Conservation (phyloP, 92 coral and sea anemone species). For the Palythoa grandiflora region DNA sequence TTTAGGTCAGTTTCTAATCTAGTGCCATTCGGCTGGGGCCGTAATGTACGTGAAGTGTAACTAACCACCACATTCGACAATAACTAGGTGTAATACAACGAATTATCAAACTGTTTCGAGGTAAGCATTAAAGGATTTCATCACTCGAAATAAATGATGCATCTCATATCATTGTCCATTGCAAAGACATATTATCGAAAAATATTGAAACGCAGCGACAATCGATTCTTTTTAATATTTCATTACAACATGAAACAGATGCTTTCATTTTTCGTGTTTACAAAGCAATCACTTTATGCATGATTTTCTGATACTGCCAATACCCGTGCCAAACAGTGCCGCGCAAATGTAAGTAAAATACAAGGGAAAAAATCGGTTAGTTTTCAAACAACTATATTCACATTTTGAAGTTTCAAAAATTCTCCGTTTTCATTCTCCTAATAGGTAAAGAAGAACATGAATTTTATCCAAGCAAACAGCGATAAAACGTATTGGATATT, state of each 20-base stretch:
- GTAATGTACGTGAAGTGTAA: background rate
- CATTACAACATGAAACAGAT: constrained; percentile 10
- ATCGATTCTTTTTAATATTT: constrained; percentile 20
- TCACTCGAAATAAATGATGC: constrained; percentile 12
- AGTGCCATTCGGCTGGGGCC: constrained; percentile 11
- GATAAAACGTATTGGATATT: background rate
- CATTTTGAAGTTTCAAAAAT: background rate
- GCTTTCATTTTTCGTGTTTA: background rate
- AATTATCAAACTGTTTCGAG: background rate
- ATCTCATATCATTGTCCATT: background rate
- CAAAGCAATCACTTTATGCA: background rate
- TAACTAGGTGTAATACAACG: background rate
- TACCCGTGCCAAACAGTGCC: background rate
- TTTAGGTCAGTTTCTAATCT: constrained; percentile 21
- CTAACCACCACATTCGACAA: constrained; percentile 32
- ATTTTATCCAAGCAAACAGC: constrained; percentile 7
- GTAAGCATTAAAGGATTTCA: constrained; percentile 11
- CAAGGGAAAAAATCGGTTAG: background rate
- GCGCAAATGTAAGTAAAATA: background rate
- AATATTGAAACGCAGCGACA: background rate
- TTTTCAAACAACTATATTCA: background rate
- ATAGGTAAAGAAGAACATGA: background rate
- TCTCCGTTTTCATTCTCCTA: background rate
- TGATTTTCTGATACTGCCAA: background rate
- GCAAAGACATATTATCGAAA: constrained; percentile 18